phyloP scores from a whole-genome alignment of 2,888 invertebrate species.

The Cryptops parisi region DNA sequence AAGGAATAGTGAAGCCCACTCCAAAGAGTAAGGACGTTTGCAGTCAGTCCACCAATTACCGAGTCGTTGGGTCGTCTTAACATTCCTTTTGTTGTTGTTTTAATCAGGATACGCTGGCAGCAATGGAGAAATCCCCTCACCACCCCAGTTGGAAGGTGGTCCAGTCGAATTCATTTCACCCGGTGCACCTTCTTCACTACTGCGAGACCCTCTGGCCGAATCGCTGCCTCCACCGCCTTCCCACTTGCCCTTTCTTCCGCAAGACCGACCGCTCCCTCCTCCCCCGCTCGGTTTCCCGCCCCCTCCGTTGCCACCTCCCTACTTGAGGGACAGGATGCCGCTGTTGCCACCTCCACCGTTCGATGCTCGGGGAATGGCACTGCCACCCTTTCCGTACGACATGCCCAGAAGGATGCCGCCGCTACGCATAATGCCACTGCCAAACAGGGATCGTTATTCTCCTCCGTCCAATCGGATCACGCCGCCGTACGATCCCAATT shows the following conservation, averaged over 20 bases:
- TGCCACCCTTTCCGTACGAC: neutral
- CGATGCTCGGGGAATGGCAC: neutral
- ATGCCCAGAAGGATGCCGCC: neutral
- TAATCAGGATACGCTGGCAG: neutral
- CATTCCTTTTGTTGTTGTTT: neutral
- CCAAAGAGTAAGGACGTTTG: neutral
- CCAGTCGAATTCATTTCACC: neutral
- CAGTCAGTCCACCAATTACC: neutral
- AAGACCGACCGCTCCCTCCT: neutral
- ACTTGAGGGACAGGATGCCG: no score
- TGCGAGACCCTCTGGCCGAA: neutral
- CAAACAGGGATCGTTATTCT: neutral
- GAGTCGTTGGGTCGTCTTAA: neutral
- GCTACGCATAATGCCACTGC: no score
- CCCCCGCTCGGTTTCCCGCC: neutral
- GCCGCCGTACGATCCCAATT: neutral
- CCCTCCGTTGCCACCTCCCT: neutral
- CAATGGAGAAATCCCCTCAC: neutral
- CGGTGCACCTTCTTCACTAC: neutral
- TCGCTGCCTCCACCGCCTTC: no score
- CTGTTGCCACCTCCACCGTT: neutral
- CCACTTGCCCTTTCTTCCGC: neutral
- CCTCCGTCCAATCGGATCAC: neutral
- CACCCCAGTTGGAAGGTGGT: neutral
- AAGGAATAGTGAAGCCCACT: no score